Percentiles rank a stretch among this genome's conserved stretches.
Evolutionary conservation across 2,797 vertebrate genomes (phyloP).

Genomic region (Malurus leucopterus): DNA sequence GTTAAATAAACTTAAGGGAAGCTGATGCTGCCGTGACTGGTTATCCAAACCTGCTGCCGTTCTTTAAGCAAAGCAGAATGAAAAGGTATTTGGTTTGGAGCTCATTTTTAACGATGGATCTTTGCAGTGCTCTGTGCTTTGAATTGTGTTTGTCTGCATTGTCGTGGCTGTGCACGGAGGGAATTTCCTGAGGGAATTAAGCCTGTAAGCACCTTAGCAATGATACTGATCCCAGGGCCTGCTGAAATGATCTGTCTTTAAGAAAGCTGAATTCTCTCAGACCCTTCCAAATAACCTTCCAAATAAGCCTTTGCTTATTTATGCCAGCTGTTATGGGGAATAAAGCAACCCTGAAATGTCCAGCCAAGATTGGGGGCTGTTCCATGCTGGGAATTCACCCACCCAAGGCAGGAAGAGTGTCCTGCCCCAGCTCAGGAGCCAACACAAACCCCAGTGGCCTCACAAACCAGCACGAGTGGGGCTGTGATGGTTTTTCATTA

Average conservation of each 20-base stretch:
- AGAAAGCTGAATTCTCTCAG: not conserved
- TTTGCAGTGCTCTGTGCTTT: not conserved
- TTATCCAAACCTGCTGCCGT: not conserved
- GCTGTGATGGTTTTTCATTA: not conserved
- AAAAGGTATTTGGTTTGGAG: not conserved
- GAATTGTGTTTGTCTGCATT: not conserved
- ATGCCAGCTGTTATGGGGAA: not conserved
- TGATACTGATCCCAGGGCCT: not conserved
- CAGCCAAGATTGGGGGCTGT: accelerated
- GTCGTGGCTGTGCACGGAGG: not conserved
- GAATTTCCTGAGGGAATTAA: not conserved
- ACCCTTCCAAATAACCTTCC: not conserved
- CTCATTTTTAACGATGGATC: not conserved
- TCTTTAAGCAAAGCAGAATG: not conserved
- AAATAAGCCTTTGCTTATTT: not conserved
- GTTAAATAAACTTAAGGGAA: conserved; percentile 27
- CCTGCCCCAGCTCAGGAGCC: not conserved
- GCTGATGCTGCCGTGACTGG: not conserved
- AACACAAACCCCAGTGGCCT: not conserved
- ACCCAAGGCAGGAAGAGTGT: not conserved
- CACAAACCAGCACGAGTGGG: not conserved
- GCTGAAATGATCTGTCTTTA: not conserved
- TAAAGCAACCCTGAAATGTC: not conserved
- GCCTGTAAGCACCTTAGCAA: not conserved
- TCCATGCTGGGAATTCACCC: not conserved